A percentile compares a stretch with the other conserved stretches of the same genome.
These are phyloP conservation scores for Lucilia sericata DNA, from an alignment of 1,140 invertebrate species.

Conservation along the genomic window DNA sequence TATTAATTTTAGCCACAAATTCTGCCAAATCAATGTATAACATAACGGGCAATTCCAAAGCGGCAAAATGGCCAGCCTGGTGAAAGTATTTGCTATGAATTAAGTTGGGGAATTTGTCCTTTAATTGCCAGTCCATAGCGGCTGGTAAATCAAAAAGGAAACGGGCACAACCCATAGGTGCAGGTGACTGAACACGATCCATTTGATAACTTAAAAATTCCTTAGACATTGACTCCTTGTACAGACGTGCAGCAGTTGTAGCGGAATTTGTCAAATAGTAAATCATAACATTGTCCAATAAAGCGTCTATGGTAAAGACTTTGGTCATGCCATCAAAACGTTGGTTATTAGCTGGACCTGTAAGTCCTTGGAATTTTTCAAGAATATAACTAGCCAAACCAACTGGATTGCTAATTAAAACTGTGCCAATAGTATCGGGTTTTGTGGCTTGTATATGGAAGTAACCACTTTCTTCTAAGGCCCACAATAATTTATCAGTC, in stretches of 20 bases:
- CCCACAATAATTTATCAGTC: conserved; percentile 65
- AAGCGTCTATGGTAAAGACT: conserved; percentile 76
- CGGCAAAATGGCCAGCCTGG: conserved; percentile 87
- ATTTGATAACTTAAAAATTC: conserved; percentile 65
- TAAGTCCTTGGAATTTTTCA: conserved; percentile 86
- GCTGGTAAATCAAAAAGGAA: conserved; percentile 76
- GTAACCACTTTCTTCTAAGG: conserved; percentile 83
- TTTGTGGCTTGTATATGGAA: conserved; percentile 88
- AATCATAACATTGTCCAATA: conserved; percentile 90
- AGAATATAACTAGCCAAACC: conserved; percentile 85
- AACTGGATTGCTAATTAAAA: conserved; percentile 75
- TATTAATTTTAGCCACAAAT: conserved; percentile 50
- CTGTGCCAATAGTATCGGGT: conserved; percentile 86
- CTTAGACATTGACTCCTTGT: conserved; percentile 75
- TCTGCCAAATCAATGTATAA: conserved; percentile 75
- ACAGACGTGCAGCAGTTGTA: conserved; percentile 80
- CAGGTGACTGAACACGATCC: conserved; percentile 73
- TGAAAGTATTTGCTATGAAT: conserved; percentile 74
- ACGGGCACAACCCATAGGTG: conserved; percentile 76
- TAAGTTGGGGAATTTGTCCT: conserved; percentile 74
- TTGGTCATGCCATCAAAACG: conserved; percentile 73
- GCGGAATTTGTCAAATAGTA: conserved; percentile 85
- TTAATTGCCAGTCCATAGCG: conserved; percentile 72
- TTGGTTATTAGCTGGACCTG: conserved; percentile 79
- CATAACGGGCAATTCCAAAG: conserved; percentile 80